Evolutionary conservation across 53 echinoderm and acorn worm species (phyloP), one percentile per base, ranked within the genome.

Genomic region (Paracentrotus lividus): DNA sequence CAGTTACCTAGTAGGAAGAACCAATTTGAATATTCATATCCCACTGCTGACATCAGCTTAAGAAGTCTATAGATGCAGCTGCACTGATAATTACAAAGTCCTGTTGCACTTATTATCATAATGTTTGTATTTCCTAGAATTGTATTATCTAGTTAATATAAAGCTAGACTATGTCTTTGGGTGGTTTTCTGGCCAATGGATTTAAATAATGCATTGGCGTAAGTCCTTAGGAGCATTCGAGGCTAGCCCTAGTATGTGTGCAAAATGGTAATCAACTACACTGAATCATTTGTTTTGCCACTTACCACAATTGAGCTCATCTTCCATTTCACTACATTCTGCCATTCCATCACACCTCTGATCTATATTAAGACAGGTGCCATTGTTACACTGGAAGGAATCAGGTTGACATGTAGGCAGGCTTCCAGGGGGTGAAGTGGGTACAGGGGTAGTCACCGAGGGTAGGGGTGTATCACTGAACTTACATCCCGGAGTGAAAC

Each of bases 281-380:
- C 54, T 15, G 0, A 54, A 54, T 54, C 23, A 59, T 59, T 18
- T 0, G 10, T 64, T 64, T 27, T 64, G 10, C 27, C 26, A 90
- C 95, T 90, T 47, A 97, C 97, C 97, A 96, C 97, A 97, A 34
- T 95, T 90, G 7, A 47, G 15, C 68, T 97, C 97, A 93, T 97
- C 97, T 7, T 94, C 95, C 0, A 69, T 72, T 32, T 97, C 95
- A 0, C 88, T 5, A 55, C 97, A 97, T 34, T 97, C 96, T 0
- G 33, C 16, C 7, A 44, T 90, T 1, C 92, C 95, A 60, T 97
- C 96, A 64, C 97, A 97, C 31, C 90, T 78, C 31, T 56, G 47
- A 13, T 90, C 49, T 51, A 93, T 43, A 20, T 56, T 29, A n/a
- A 96, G 51, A 49, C 97, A 96, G 5, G 90, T 64, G 26, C 96